Evolutionary conservation across 2,888 invertebrate species (phyloP).

Genomic region (Taphrorychus bicolor): DNA sequence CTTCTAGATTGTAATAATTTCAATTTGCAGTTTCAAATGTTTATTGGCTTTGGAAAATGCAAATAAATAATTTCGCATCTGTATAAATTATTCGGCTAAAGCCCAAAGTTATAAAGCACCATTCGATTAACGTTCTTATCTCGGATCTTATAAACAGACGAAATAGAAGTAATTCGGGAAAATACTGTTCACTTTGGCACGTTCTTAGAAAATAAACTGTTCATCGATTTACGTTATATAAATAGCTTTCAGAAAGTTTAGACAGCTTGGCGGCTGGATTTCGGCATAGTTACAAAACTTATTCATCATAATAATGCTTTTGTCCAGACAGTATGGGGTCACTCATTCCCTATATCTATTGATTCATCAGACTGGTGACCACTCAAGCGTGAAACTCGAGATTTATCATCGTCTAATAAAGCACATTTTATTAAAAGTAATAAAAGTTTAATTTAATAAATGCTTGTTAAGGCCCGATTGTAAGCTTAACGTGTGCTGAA

Average conservation of each 20-base stretch:
- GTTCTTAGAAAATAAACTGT: constrained; percentile 30
- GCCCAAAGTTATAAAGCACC: not conserved
- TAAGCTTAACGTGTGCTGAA: too few relatives aligned
- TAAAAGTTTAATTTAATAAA: too few relatives aligned
- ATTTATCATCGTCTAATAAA: too few relatives aligned
- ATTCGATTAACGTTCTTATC: too few relatives aligned
- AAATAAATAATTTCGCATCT: not conserved
- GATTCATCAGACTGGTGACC: not conserved
- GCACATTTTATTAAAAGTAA: too few relatives aligned
- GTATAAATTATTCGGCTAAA: not conserved
- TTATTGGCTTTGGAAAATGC: not conserved
- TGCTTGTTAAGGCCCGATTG: too few relatives aligned
- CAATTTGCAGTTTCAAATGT: too few relatives aligned
- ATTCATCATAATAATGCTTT: constrained; percentile 13
- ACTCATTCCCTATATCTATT: constrained; percentile 2
- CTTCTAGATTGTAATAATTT: too few relatives aligned
- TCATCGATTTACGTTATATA: constrained; percentile 30
- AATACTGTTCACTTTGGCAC: constrained; percentile 11
- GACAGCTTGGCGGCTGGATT: constrained; percentile 35
- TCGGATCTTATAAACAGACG: not conserved
- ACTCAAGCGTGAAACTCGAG: too few relatives aligned
- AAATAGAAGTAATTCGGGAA: not conserved
- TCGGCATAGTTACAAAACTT: constrained; percentile 19
- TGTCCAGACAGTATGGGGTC: constrained; percentile 23
- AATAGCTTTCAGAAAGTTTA: constrained; percentile 28